These are phyloP conservation scores for Epizoanthus scotinus DNA, from an alignment of 92 coral and sea anemone genomes.

Conservation along the genomic window DNA sequence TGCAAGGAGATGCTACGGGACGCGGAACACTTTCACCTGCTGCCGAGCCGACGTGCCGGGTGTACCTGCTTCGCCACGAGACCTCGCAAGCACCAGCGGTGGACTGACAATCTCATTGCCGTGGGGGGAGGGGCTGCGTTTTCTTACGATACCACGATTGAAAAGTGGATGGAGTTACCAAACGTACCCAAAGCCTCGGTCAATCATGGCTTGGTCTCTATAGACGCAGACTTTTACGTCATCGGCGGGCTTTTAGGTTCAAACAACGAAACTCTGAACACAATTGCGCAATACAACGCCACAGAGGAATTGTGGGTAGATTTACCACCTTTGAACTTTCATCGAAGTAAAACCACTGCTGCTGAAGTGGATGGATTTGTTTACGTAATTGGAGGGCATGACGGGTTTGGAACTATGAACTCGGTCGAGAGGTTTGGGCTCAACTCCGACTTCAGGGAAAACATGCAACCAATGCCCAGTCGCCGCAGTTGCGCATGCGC, in stretches of 20 bases:
- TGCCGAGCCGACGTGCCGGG: constrained; percentile 34
- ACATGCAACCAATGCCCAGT: constrained; percentile 42
- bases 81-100: constrained; percentile 34
- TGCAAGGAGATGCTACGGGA: constrained; percentile 13
- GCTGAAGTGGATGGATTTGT: constrained; percentile 34
- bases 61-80: background rate
- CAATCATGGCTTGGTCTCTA: constrained; percentile 4
- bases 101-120: constrained; percentile 22
- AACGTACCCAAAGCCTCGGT: constrained; percentile 14
- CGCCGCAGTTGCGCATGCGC: constrained; percentile 43
- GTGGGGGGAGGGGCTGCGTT: constrained; percentile 32
- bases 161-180: constrained; percentile 31
- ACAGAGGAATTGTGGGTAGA: constrained; percentile 25
- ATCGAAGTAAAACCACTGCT: constrained; percentile 28
- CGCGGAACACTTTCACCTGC: constrained; percentile 14
- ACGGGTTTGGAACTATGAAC: constrained; percentile 38
- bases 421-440: constrained; percentile 30
- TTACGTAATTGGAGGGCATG: constrained; percentile 28
- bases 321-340: constrained; percentile 33
- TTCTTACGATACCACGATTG: constrained; percentile 24
- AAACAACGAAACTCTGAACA: constrained; percentile 16
- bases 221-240: constrained; percentile 13
- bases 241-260: constrained; percentile 18
- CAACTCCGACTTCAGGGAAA: constrained; percentile 8
- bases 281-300: constrained; percentile 23